Evolutionary conservation across 2,113 vertebrate genomes (phyloP).

Genomic region (Brevimyrus niger): DNA sequence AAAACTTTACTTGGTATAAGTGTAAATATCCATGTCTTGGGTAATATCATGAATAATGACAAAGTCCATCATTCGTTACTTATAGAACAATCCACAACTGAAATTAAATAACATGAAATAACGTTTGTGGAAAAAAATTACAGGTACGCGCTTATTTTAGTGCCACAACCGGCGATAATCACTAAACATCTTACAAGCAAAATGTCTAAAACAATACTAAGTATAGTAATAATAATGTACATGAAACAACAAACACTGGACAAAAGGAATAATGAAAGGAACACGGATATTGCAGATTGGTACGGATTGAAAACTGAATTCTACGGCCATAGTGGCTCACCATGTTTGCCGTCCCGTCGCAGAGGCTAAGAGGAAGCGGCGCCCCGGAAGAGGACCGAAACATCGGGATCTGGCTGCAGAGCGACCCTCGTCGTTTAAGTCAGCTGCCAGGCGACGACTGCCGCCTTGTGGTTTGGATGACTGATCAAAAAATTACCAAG

Average conservation of each 20-base stretch:
- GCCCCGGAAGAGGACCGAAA: constrained; percentile 43
- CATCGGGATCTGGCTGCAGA: not conserved
- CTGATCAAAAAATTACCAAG: not conserved
- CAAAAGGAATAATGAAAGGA: not conserved
- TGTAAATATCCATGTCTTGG: not conserved
- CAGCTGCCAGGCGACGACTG: not conserved
- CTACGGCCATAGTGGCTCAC: constrained; percentile 25
- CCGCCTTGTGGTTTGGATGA: not conserved
- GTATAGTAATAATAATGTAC: not conserved
- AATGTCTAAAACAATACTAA: not conserved
- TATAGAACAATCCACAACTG: not conserved
- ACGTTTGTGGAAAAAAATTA: not conserved
- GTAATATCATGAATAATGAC: not conserved
- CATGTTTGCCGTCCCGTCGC: constrained; percentile 51
- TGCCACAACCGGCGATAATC: not conserved
- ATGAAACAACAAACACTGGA: not conserved
- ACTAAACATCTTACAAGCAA: not conserved
- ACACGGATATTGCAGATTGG: not conserved
- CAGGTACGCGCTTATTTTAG: not conserved
- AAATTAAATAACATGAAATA: not conserved
- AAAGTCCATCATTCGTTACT: not conserved
- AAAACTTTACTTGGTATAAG: not conserved
- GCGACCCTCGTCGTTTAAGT: not conserved
- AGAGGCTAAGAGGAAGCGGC: constrained; percentile 46
- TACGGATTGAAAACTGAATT: not conserved